Conservation (phyloP, 2,797 vertebrate species). For the Florisuga fusca region DNA sequence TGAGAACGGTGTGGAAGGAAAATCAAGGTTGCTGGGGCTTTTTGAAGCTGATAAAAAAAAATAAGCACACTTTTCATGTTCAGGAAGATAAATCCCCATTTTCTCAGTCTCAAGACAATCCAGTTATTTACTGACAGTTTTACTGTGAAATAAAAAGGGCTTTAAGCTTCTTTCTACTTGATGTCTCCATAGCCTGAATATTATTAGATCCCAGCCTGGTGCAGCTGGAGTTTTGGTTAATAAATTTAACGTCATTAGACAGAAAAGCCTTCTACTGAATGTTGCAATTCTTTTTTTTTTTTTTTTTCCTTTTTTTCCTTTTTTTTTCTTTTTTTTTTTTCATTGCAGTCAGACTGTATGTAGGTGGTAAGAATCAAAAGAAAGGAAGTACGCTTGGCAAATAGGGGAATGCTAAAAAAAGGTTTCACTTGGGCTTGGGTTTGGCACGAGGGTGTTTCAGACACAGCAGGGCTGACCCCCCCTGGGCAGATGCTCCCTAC, state of each 20-base stretch:
- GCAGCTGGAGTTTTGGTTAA: conserved; percentile 70
- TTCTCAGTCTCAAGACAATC: conserved; percentile 74
- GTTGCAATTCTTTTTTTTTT: conserved; percentile 36
- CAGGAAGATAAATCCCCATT: conserved; percentile 69
- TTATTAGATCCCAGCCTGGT: conserved; percentile 73
- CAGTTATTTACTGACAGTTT: conserved; percentile 75
- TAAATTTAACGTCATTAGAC: conserved; percentile 71
- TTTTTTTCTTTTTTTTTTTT: neutral
- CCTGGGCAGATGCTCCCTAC: neutral
- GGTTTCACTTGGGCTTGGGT: conserved; percentile 6
- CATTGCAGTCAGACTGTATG: conserved; percentile 37
- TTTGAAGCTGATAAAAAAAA: conserved; percentile 66
- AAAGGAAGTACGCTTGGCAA: conserved; percentile 69
- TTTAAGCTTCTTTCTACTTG: conserved; percentile 71
- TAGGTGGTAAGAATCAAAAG: conserved; percentile 66
- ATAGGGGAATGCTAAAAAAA: conserved; percentile 63
- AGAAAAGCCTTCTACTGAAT: conserved; percentile 58
- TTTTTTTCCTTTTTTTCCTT: neutral
- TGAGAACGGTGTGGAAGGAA: conserved; percentile 63
- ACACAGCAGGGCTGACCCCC: neutral
- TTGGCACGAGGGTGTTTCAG: neutral
- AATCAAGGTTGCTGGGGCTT: conserved; percentile 61
- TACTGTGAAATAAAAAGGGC: conserved; percentile 70
- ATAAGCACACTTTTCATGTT: conserved; percentile 70
- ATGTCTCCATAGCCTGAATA: conserved; percentile 72